Percentiles rank a stretch among this genome's conserved stretches.
Conservation (phyloP, 2,797 vertebrate species). For the Helostoma temminkii region DNA sequence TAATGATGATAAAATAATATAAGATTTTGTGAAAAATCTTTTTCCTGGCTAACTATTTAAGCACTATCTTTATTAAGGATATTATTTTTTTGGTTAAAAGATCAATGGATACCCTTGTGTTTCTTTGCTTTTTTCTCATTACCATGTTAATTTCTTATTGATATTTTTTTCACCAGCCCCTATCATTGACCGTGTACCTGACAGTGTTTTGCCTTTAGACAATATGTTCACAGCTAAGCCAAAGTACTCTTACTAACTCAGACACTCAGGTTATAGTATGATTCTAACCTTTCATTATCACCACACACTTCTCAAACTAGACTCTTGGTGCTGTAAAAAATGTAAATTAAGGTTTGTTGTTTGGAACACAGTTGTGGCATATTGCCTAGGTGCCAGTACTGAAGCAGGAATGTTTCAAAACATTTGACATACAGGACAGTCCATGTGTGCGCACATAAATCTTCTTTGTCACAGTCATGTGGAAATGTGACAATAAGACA, state of each 20-base stretch:
- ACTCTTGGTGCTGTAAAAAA: constrained; percentile 48
- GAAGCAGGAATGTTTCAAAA: constrained; percentile 2
- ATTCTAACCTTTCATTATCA: constrained; percentile 11
- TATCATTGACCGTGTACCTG: background rate
- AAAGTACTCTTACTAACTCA: background rate
- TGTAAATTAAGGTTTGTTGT: constrained; percentile 52
- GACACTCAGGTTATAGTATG: background rate
- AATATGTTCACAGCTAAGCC: background rate
- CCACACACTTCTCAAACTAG: constrained; percentile 59
- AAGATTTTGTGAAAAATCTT: no score
- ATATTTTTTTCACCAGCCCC: background rate
- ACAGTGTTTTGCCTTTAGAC: background rate
- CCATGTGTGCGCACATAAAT: background rate
- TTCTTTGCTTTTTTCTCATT: background rate
- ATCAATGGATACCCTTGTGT: no score
- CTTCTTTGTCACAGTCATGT: background rate
- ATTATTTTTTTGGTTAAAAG: no score
- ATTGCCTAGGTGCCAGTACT: constrained; percentile 22
- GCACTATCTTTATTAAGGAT: no score
- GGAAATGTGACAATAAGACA: constrained; percentile 2
- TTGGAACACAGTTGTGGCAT: constrained; percentile 42
- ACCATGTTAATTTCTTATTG: background rate
- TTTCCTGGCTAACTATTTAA: no score
- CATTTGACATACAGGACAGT: background rate
- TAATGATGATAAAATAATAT: no score